Evolutionary conservation across 1,140 invertebrate genomes (phyloP).

Genomic region (Drosophila bifasciata): DNA sequence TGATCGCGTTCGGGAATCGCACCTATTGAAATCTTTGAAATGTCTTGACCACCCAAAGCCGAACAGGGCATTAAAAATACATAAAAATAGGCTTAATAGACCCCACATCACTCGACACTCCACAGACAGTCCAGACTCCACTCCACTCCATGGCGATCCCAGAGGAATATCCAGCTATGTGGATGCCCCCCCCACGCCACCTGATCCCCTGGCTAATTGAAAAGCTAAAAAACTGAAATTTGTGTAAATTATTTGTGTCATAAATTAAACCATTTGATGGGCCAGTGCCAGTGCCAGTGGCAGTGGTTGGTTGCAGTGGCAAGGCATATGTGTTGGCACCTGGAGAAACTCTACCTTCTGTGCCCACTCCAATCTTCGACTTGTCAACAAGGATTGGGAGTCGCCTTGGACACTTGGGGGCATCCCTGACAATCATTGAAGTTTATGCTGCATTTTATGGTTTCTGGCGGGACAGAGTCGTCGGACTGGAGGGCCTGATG

Average conservation of each 20-base stretch:
- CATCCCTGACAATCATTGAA: slow-evolving; percentile 42
- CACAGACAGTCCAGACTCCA: no score
- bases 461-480: slow-evolving; percentile 14
- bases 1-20: slow-evolving; percentile 71
- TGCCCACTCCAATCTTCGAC: not conserved
- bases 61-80: slow-evolving; percentile 63
- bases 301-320: slow-evolving; percentile 17
- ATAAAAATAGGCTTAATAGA: slow-evolving; percentile 60
- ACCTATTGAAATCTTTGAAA: slow-evolving; percentile 60
- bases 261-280: slow-evolving; percentile 73
- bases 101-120: not conserved
- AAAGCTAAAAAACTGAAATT: slow-evolving; percentile 72
- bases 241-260: slow-evolving; percentile 77
- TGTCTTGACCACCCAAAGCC: slow-evolving; percentile 64
- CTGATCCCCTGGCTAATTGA: slow-evolving; percentile 64
- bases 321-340: slow-evolving; percentile 18
- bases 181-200: slow-evolving; percentile 13
- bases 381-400: slow-evolving; percentile 61
- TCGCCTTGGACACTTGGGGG: not conserved
- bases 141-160: no score
- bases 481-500: slow-evolving; percentile 38
- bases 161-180: slow-evolving; percentile 1
- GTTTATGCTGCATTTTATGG: slow-evolving; percentile 56
- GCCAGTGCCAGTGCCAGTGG: not conserved
- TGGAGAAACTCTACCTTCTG: not conserved